Evolutionary conservation across 2,888 invertebrate genomes (phyloP).

Genomic region (Amphipyra berbera): DNA sequence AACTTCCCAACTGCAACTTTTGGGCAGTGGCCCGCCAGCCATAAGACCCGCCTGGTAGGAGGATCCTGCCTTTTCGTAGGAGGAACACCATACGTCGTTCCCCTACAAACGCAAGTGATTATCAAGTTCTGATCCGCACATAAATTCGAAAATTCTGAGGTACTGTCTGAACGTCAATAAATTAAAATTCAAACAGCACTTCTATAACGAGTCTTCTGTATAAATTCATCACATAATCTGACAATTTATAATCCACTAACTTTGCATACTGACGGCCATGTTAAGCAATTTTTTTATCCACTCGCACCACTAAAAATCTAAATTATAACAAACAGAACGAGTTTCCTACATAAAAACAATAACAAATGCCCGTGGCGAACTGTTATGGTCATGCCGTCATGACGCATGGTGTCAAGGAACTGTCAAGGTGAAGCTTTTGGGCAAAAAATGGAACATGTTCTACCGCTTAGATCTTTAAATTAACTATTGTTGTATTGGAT

Average conservation of each 20-base stretch:
- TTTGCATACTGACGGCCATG: slow-evolving; percentile 11
- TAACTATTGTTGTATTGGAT: not conserved
- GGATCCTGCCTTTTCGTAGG: too few species aligned
- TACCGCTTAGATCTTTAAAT: not conserved
- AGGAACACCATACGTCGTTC: too few species aligned
- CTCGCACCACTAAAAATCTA: too few species aligned
- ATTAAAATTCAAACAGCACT: slow-evolving; percentile 26
- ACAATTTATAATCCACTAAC: slow-evolving; percentile 17
- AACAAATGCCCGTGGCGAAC: slow-evolving; percentile 43
- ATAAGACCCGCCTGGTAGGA: too few species aligned
- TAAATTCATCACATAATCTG: slow-evolving; percentile 7
- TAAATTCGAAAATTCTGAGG: too few species aligned
- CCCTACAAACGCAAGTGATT: too few species aligned
- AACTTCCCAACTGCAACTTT: too few species aligned
- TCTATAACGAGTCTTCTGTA: not conserved
- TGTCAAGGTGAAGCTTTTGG: slow-evolving; percentile 62
- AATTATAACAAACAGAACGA: slow-evolving; percentile 30
- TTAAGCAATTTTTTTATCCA: not conserved
- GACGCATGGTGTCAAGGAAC: slow-evolving; percentile 69
- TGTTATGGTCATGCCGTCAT: slow-evolving; percentile 32
- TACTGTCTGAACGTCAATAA: not conserved
- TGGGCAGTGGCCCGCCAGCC: too few species aligned
- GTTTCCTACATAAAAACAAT: slow-evolving; percentile 58
- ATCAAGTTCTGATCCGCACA: too few species aligned
- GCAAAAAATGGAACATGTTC: slow-evolving; percentile 13